phyloP scores from a whole-genome alignment of 2,888 invertebrate genomes.

The Gandaritis pyraliata region DNA sequence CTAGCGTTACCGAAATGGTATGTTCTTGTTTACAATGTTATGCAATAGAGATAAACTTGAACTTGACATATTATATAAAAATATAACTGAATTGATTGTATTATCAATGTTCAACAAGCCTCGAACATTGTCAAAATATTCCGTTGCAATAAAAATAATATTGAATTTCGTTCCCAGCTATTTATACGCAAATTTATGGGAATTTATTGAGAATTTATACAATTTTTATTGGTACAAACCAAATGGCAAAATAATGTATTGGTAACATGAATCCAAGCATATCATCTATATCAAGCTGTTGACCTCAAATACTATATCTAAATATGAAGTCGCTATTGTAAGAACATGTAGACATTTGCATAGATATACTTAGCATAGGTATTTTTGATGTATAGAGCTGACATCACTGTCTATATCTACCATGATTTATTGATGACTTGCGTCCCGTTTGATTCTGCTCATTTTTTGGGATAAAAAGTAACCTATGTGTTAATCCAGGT shows the following conservation, averaged over 20 bases:
- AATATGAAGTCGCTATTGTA: conserved; percentile 11
- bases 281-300: conserved; percentile 14
- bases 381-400: no score
- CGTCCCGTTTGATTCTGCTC: no score
- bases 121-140: conserved; percentile 11
- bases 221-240: conserved; percentile 21
- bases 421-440: no score
- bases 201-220: conserved; percentile 28
- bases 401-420: neutral
- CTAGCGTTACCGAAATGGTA: no score
- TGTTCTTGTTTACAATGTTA: conserved; percentile 1
- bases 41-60: conserved; percentile 16
- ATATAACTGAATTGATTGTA: conserved; percentile 5
- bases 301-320: conserved; percentile 18
- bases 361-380: no score
- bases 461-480: no score
- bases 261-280: conserved; percentile 2
- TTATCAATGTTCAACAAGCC: neutral
- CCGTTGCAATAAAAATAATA: conserved; percentile 10
- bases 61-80: conserved; percentile 26
- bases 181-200: conserved; percentile 30
- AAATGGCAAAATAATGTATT: conserved; percentile 20
- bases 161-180: conserved; percentile 13
- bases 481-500: no score
- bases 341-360: conserved; percentile 6